These are phyloP conservation scores for Naso thynnoides DNA, from an alignment of 2,797 vertebrate genomes.

Conservation along the genomic window DNA sequence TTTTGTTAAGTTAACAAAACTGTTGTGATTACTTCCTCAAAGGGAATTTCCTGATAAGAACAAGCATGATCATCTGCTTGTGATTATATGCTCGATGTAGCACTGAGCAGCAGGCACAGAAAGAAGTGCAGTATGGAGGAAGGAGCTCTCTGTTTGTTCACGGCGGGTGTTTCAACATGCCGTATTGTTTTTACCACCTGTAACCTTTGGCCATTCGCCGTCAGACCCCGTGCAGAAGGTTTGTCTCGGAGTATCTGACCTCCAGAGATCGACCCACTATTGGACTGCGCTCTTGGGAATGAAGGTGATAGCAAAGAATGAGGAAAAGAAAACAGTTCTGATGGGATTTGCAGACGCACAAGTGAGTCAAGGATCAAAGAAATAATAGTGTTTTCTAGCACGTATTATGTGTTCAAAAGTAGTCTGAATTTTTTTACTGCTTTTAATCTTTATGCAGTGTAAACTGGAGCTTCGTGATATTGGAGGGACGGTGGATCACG, in stretches of 20 bases:
- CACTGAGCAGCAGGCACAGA: not conserved
- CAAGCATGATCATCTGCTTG: not conserved
- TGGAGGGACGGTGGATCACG: conserved; percentile 87
- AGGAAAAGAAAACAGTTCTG: conserved; percentile 87
- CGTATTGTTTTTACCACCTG: not conserved
- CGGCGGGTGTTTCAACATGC: not conserved
- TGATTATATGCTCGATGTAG: too few relatives aligned
- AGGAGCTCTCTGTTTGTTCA: not conserved
- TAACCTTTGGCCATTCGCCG: not conserved
- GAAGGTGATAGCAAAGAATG: conserved; percentile 90
- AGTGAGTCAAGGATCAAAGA: conserved; percentile 74
- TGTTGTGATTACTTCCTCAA: not conserved
- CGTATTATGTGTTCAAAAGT: not conserved
- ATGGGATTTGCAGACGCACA: conserved; percentile 92
- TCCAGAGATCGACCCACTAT: conserved; percentile 89
- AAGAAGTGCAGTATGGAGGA: not conserved
- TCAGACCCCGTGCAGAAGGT: conserved; percentile 95
- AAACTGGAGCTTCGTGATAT: conserved; percentile 91
- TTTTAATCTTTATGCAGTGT: conserved; percentile 83
- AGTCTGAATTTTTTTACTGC: not conserved
- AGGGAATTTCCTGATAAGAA: not conserved
- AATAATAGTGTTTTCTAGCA: not conserved
- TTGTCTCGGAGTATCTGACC: conserved; percentile 91
- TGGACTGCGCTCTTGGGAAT: conserved; percentile 92
- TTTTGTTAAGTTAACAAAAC: too few relatives aligned